These are phyloP conservation scores for Acrobasis repandana DNA, from an alignment of 2,888 invertebrate genomes.

Conservation along the genomic window DNA sequence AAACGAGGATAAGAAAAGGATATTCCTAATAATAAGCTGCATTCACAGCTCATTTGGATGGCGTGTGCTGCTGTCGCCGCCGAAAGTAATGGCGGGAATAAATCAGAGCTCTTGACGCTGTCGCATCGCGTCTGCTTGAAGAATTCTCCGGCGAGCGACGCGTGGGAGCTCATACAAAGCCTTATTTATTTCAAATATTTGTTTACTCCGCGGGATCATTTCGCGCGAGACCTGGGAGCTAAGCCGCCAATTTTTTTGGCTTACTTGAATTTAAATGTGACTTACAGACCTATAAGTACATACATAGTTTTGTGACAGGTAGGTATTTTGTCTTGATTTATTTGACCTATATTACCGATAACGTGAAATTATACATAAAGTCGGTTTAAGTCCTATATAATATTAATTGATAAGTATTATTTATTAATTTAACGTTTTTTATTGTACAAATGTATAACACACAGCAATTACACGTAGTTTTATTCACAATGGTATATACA, in stretches of 20 bases:
- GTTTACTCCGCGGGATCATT: slow-evolving; percentile 52
- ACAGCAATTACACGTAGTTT: no score
- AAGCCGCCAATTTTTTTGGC: slow-evolving; percentile 42
- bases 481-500: no score
- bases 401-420: no score
- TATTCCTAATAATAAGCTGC: slow-evolving; percentile 40
- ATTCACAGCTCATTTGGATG: slow-evolving; percentile 37
- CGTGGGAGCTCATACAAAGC: slow-evolving; percentile 44
- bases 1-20: slow-evolving; percentile 29
- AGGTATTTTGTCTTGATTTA: slow-evolving; percentile 18
- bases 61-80: slow-evolving; percentile 39
- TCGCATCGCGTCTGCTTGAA: slow-evolving; percentile 33
- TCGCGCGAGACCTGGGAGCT: slow-evolving; percentile 36
- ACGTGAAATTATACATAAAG: no score
- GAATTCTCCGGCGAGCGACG: slow-evolving; percentile 38
- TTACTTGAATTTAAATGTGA: slow-evolving; percentile 31
- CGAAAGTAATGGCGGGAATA: slow-evolving; percentile 56
- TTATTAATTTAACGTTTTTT: no score
- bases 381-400: no score
- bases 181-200: slow-evolving; percentile 66
- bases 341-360: no score
- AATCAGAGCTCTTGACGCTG: slow-evolving; percentile 47
- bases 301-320: slow-evolving; percentile 16
- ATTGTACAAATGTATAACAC: no score
- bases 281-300: slow-evolving; percentile 24